Base-by-base conservation (phyloP, 1,140 invertebrate species). In the Heliconius hewitsoni region DNA sequence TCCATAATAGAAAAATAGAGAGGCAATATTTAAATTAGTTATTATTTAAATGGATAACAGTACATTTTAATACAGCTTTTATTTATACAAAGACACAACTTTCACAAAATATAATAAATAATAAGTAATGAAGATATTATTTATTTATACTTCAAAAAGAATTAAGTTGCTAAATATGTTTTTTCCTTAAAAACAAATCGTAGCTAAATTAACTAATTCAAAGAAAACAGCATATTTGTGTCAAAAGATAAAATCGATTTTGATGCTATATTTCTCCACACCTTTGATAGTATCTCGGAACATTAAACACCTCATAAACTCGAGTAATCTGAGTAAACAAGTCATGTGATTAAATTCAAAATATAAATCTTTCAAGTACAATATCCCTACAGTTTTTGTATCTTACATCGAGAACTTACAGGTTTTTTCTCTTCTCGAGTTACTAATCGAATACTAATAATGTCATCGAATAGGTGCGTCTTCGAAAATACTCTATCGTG, bases 401-500 rank as follows among this genome's bases (percentile, higher is more conserved):
- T 75, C 74, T 76, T 75, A 73, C 42, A 79, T 79, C 73, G 74
- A 50, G 39, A 27, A 8, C 19, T 74, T 83, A 77, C 76, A 80
- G 76, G 76, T 42, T 72, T 46, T 87, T 66, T 79, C 87, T 78
- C 79, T 86, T 89, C 86, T 90, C 86, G 79, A 81, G 83, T 91
- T 89, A 90, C 89, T 88, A 90, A 91, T 90, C 84, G 86, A 82
- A 87, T 83, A 74, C 84, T 76, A 89, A 92, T 90, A 85, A 86
- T 80, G 76, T 83, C 78, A 85, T 83, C 76, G 80, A 71, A 85
- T 90, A 85, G 60, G 80, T 84, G 79, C 90, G 86, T 82, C 73
- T 80, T 79, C 86, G 86, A 85, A 82, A 87, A 85, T 82, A 81
- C 84, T 86, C 81, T 91, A 80, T 90, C 90, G 89, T 91, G 90